A percentile compares a stretch with the other conserved stretches of the same genome.
These are phyloP conservation scores for Celastrina argiolus DNA, from an alignment of 2,888 invertebrate species.

Conservation along the genomic window DNA sequence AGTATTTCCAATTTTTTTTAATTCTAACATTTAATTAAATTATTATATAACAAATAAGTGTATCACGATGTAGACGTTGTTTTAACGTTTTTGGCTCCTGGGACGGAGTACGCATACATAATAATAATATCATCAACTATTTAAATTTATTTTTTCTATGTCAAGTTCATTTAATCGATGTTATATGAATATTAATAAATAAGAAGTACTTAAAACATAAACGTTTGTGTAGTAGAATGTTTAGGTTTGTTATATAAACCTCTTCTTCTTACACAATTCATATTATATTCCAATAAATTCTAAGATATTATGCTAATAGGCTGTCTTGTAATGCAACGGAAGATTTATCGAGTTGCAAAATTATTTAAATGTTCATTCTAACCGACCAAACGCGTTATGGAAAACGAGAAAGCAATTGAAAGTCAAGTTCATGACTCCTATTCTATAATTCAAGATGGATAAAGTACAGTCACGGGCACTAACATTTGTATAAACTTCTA, in stretches of 20 bases:
- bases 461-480: neutral
- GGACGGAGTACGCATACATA: neutral
- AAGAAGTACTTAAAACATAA: too few species aligned
- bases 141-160: neutral
- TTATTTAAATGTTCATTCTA: conserved; percentile 8
- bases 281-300: neutral
- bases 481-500: too few species aligned
- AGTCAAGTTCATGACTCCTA: conserved; percentile 10
- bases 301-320: neutral
- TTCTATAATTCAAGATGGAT: neutral
- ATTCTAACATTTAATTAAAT: neutral
- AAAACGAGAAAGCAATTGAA: conserved; percentile 18
- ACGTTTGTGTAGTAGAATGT: too few species aligned
- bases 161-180: neutral
- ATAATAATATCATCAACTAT: neutral
- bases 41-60: neutral
- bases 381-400: conserved; percentile 16
- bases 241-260: too few species aligned
- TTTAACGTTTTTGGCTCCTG: neutral
- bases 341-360: conserved; percentile 4
- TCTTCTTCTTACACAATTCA: neutral
- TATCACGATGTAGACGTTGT: neutral
- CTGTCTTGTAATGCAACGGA: neutral
- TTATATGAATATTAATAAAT: neutral
- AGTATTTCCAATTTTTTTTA: neutral